Evolutionary conservation across 2,888 invertebrate genomes (phyloP).

Genomic region (Cantharis lateralis): DNA sequence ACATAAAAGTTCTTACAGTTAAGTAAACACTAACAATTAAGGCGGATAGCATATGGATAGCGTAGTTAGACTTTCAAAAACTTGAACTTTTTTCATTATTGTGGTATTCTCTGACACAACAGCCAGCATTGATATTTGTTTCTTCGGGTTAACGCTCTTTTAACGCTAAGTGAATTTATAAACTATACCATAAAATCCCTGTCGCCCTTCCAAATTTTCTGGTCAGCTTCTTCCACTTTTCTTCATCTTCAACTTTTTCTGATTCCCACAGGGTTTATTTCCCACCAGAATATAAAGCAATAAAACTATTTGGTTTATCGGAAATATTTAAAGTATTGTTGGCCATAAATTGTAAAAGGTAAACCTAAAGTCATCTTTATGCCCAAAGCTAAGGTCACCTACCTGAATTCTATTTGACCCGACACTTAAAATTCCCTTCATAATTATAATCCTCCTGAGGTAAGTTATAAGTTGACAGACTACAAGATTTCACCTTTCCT

Average conservation of each 20-base stretch:
- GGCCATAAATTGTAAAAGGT: conserved; percentile 11
- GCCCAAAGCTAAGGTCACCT: conserved; percentile 23
- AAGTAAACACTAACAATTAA: conserved; percentile 21
- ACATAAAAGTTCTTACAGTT: conserved; percentile 14
- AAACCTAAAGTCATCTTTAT: conserved; percentile 14
- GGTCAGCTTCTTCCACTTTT: conserved; percentile 3
- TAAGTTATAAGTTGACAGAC: background rate
- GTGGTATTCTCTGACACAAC: background rate
- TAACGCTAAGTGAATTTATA: conserved; percentile 20
- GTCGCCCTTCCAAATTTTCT: background rate
- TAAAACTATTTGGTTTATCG: background rate
- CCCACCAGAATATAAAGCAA: background rate
- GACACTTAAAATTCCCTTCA: conserved; percentile 8
- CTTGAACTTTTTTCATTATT: background rate
- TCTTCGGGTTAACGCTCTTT: conserved; percentile 26
- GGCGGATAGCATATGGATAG: conserved; percentile 22
- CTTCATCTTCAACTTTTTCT: background rate
- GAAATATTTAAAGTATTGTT: conserved; percentile 12
- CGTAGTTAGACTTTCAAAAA: conserved; percentile 2
- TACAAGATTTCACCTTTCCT: background rate
- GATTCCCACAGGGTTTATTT: background rate
- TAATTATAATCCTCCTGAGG: conserved; percentile 7
- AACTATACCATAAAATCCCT: conserved; percentile 5
- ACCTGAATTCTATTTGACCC: conserved; percentile 15
- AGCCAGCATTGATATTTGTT: conserved; percentile 22